Base-by-base conservation (phyloP, 2,888 invertebrate genomes). In the Oegoconia quadripuncta region DNA sequence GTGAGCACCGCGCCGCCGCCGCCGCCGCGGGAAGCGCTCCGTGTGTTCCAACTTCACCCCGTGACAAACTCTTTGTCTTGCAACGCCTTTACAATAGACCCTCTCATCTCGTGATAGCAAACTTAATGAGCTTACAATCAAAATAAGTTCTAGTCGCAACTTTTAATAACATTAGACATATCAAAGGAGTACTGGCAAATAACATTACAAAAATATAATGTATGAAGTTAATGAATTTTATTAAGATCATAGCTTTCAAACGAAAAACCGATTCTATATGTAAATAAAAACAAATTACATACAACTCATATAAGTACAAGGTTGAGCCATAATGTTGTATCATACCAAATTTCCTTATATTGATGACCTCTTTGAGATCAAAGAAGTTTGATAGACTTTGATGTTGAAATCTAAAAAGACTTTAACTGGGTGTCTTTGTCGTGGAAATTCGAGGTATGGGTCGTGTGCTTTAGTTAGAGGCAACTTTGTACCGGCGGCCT, bases 321-420 rank as follows among this genome's bases (percentile, higher is more conserved):
- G 20, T 13, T 20, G 22, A 27, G 20, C 23, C 11, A 17, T 18
- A 48, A 57, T 55, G 57, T 61, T 54, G 55, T 54, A 56, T 52
- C 51, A 55, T 51, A 55, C 57, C 52, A 55, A 69, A 73, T 71
- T 71, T 74, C 66, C 65, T 67, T 70, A 74, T 73, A 76, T 77
- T 72, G 79, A 80, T 78, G 76, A 74, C 68, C 67, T 65, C 68
- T 67, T 69, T 59, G 58, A 80, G 71, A 80, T 82, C 81, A 81
- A 83, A 81, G 74, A 55, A 56, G 51, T 68, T 64, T 56, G 64
- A 72, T 68, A 66, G 61, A 66, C 81, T 82, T 83, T 81, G 81
- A 83, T 78, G 81, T 82, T 77, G 71, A 70, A 79, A 78, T 74
- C 65, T 63, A 61, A 66, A 71, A 69, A 68, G 66, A 63, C 68